phyloP scores from a whole-genome alignment of 1,140 invertebrate species.

The Zaprionus lachaisei region DNA sequence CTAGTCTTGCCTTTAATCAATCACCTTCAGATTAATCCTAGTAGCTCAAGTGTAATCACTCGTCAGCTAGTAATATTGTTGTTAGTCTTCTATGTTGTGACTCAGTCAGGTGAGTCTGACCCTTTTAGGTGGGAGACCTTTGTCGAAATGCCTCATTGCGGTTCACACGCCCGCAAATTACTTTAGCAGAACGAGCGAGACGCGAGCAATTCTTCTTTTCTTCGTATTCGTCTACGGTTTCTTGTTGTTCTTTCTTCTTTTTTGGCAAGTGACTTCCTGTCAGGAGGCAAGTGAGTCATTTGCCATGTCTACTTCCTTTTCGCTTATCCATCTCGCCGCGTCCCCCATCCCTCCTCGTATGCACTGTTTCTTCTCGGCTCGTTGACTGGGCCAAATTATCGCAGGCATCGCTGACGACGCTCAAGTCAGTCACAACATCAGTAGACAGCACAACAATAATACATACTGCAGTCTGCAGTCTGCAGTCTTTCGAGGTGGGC shows the following conservation, averaged over 20 bases:
- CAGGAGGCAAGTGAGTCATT: slow-evolving; percentile 23
- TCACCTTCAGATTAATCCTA: background rate
- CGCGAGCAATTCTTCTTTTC: slow-evolving; percentile 1
- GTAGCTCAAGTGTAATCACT: background rate
- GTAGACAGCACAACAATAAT: background rate
- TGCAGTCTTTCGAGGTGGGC: background rate
- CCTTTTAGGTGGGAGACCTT: background rate
- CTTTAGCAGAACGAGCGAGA: slow-evolving; percentile 27
- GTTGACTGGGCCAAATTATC: slow-evolving; percentile 34
- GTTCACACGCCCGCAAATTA: slow-evolving; percentile 42
- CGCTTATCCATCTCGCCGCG: background rate
- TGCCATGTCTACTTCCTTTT: slow-evolving; percentile 23
- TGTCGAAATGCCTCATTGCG: background rate
- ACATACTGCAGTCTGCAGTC: background rate
- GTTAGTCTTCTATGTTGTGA: background rate
- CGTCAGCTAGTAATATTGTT: background rate
- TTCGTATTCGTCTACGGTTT: background rate
- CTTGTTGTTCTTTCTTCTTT: background rate
- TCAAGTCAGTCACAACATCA: background rate
- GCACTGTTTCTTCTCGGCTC: slow-evolving; percentile 10
- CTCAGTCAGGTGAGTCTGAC: background rate
- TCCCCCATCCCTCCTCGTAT: too few species aligned
- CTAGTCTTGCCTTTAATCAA: too few species aligned
- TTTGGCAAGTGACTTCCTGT: slow-evolving; percentile 34
- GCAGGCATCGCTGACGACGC: slow-evolving; percentile 10